These are phyloP conservation scores for Tridacna gigas DNA, from an alignment of 2,888 invertebrate genomes.

Conservation along the genomic window DNA sequence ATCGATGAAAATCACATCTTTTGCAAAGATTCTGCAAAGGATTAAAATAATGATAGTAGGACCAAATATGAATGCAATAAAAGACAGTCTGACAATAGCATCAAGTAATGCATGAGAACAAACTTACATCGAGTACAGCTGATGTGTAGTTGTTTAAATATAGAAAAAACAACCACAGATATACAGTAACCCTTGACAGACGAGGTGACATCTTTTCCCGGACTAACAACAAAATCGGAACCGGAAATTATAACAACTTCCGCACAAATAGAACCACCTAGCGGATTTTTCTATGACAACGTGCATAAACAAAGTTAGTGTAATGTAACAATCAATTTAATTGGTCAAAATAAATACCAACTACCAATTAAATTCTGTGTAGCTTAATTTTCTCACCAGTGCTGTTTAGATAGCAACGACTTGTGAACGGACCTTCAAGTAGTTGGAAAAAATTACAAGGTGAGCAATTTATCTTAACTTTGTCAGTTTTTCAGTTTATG, in stretches of 20 bases:
- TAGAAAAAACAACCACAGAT: no score
- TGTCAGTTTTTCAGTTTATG: no score
- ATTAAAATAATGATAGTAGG: not conserved
- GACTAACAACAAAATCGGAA: slow-evolving; percentile 43
- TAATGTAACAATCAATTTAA: slow-evolving; percentile 26
- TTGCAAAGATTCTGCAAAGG: slow-evolving; percentile 2
- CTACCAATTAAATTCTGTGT: slow-evolving; percentile 37
- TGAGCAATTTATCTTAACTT: not conserved
- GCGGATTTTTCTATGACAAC: slow-evolving; percentile 50
- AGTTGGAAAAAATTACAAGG: not conserved
- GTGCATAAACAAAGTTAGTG: not conserved
- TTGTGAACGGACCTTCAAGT: slow-evolving; percentile 25
- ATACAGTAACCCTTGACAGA: no score
- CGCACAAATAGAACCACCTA: slow-evolving; percentile 31
- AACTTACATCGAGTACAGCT: no score
- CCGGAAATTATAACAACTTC: slow-evolving; percentile 46
- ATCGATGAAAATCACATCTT: slow-evolving; percentile 2
- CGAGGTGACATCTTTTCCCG: slow-evolving; percentile 31
- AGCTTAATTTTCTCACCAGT: not conserved
- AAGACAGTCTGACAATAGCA: no score
- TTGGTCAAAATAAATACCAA: slow-evolving; percentile 31
- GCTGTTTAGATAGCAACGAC: slow-evolving; percentile 72
- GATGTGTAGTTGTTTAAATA: no score
- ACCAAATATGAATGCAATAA: no score
- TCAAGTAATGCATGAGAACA: no score